Conservation (phyloP, 2,797 vertebrate species). For the Dicrostonyx torquatus region DNA sequence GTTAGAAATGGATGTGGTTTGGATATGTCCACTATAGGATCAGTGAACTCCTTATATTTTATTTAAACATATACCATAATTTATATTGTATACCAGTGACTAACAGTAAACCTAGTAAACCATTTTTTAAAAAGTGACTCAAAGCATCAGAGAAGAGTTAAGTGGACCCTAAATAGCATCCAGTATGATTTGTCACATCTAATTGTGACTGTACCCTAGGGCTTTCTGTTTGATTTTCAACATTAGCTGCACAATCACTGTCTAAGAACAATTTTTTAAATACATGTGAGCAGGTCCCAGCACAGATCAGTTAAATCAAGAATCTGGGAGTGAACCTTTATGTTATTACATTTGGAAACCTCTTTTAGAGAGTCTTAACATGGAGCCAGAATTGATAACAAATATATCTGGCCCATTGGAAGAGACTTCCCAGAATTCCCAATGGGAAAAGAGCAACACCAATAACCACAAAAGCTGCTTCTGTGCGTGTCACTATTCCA, state of each 20-base stretch:
- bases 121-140: constrained; percentile 6
- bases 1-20: background rate
- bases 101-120: background rate
- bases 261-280: background rate
- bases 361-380: background rate
- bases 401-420: background rate
- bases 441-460: background rate
- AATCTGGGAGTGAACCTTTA: background rate
- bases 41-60: background rate
- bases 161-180: background rate
- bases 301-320: background rate
- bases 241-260: background rate
- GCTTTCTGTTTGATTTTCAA: background rate
- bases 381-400: background rate
- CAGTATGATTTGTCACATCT: background rate
- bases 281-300: background rate
- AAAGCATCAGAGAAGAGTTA: constrained; percentile 53
- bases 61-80: background rate
- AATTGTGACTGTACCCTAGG: background rate
- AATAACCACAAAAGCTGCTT: background rate
- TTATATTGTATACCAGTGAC: background rate
- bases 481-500: background rate
- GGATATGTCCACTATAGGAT: constrained; percentile 42
- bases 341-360: background rate
- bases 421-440: background rate